Conservation (phyloP, 2,797 vertebrate species). For the Anguilla anguilla region DNA sequence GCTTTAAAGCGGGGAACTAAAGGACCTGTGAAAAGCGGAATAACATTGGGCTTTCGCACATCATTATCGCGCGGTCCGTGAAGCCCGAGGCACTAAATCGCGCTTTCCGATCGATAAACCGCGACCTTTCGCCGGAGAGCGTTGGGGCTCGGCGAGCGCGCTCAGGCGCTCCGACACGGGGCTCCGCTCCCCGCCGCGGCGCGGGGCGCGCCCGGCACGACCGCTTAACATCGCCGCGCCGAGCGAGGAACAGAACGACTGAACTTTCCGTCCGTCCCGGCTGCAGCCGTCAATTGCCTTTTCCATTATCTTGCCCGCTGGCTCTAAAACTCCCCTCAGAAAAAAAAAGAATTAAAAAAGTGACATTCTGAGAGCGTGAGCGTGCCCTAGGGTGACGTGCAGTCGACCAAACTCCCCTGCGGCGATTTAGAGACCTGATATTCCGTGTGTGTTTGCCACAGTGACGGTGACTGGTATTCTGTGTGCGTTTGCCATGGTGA, state of each 20-base stretch:
- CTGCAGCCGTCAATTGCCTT: background rate
- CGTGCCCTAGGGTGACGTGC: background rate
- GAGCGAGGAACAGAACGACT: background rate
- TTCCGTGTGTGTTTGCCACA: background rate
- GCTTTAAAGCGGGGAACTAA: background rate
- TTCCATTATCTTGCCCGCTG: constrained; percentile 14
- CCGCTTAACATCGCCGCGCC: background rate
- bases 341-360: background rate
- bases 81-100: background rate
- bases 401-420: too few relatives aligned
- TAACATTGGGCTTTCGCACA: background rate
- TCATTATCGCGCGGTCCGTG: background rate
- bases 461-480: too few relatives aligned
- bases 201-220: background rate
- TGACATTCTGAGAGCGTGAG: background rate
- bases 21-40: background rate
- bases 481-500: too few relatives aligned
- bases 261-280: background rate
- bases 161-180: background rate
- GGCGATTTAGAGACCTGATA: background rate
- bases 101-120: background rate
- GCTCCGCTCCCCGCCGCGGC: background rate
- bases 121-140: constrained; percentile 2
- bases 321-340: background rate
- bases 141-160: background rate